Base-by-base conservation (phyloP, 2,113 vertebrate species). In the Silurus asotus region DNA sequence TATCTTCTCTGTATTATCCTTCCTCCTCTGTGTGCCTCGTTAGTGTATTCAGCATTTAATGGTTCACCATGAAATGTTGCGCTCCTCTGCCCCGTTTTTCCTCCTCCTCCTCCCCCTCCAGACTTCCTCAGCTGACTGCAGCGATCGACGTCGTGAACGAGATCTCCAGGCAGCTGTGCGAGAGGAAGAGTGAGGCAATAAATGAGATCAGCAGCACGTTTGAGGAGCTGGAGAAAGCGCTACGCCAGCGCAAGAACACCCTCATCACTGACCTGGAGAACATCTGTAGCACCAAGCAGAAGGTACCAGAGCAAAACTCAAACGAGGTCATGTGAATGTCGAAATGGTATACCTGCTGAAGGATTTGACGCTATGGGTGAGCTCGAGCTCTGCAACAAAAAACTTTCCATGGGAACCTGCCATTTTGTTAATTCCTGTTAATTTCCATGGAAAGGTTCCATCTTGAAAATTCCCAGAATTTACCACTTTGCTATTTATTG, bases 91-190 rank as follows among this genome's bases (percentile, higher is more conserved):
- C 11, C 2, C 2, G n/a, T 77, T 37, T 1, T 56, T 20, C 37
- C 0, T 23, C 37, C 13, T 77, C 11, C 20, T 58, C 70, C 20
- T 82, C 55, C 45, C 53, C 80, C 87, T 3, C 0, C 91, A 99
- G 98, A 88, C 94, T 98, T 61, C 98, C 98, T 0, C 97, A 98
- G 94, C 93, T 99, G 55, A 95, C 96, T 0, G 94, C 94, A 0
- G 97, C 98, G 53, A 95, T 97, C 0, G 96, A 96, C 88, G 93
- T 98, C 90, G 97, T 98, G 67, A 94, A 93, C 0, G 96, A 96
- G 88, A 98, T 99, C 92, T 97, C 96, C 85, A 94, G 94, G 61
- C 97, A 98, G 95, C 94, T 99, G 81, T 95, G 92, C 1, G 96
- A 97, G 15, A 95, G 96, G 83, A 96, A 96, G 93, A 95, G 93